Base-by-base conservation (phyloP, 1,140 invertebrate genomes). In the Temnothorax curvispinosus region DNA sequence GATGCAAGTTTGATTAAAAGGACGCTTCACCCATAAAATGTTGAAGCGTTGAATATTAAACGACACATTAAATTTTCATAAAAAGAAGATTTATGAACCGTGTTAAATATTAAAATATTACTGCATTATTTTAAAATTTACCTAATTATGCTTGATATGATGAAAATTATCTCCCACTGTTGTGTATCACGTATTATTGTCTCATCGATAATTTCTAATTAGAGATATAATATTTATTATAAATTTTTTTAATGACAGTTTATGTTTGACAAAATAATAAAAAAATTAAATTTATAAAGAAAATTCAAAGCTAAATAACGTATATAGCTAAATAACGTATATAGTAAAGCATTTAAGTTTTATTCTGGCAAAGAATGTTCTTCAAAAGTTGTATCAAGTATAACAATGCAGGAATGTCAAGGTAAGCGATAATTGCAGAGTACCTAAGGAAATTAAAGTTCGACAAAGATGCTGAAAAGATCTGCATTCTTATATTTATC, bases 361-460 rank as follows among this genome's bases (percentile, higher is more conserved):
- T 7, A 50, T 65, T 64, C 11, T 4, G 6, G 11, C 1, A 32
- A 64, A 65, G 56, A 47, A 78, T 64, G 18, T 47, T 21, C 6
- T 47, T 65, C 18, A 65, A 78, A 47, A 47, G 6, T 64, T 64
- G 4, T 64, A 32, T 47, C 15, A 8, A 21, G 11, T 32, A n/a
- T 35, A 47, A 77, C 11, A 47, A 78, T 47, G 15, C 41, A 35
- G 21, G 15, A 77, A 78, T 38, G 58, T 64, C 58, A 64, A 78
- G 41, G 11, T 64, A 64, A 62, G 38, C 72, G 47, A 27, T 67
- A 50, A 15, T 71, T 35, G 18, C 1, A 62, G 6, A 13, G 27
- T 64, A 27, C 27, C 27, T 27, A 7, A 62, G 18, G 44, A 78
- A 44, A 77, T 21, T 11, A 13, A 47, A 64, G 0, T 78, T 65